A percentile compares a stretch with the other conserved stretches of the same genome.
Evolutionary conservation across 2,113 vertebrate species (phyloP).

Genomic region (Aramus guarauna): DNA sequence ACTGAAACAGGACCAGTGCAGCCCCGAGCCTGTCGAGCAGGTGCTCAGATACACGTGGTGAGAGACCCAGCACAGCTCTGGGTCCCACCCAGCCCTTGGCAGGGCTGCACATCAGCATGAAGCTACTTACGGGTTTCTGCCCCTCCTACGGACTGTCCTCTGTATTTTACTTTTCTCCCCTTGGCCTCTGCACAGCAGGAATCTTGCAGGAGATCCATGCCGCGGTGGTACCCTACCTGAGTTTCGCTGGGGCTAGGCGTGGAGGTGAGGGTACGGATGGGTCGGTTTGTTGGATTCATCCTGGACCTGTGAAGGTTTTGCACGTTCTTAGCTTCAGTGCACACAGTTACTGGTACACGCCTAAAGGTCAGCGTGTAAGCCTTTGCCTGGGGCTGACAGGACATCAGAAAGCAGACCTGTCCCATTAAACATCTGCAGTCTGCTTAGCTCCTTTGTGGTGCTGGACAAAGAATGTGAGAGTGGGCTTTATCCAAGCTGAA

Average conservation of each 20-base stretch:
- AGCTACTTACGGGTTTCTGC: neutral
- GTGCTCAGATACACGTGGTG: accelerated
- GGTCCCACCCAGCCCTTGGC: accelerated
- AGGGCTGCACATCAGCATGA: accelerated
- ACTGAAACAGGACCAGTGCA: neutral
- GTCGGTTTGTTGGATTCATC: neutral
- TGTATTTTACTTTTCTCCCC: neutral
- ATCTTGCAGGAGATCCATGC: neutral
- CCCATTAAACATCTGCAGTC: neutral
- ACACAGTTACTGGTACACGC: neutral
- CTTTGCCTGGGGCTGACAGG: neutral
- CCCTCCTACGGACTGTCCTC: neutral
- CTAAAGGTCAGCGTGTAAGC: accelerated
- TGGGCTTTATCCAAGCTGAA: neutral
- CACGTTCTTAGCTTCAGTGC: neutral
- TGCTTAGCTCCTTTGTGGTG: neutral
- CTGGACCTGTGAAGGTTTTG: neutral
- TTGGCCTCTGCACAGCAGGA: neutral
- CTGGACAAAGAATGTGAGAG: neutral
- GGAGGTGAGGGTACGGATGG: neutral
- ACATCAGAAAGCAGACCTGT: neutral
- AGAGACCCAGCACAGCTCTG: accelerated
- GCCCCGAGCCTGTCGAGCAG: neutral
- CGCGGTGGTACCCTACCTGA: accelerated
- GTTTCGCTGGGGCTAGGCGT: neutral